These are phyloP conservation scores for Nothocercus nigrocapillus DNA, from an alignment of 2,113 vertebrate genomes.

Conservation along the genomic window DNA sequence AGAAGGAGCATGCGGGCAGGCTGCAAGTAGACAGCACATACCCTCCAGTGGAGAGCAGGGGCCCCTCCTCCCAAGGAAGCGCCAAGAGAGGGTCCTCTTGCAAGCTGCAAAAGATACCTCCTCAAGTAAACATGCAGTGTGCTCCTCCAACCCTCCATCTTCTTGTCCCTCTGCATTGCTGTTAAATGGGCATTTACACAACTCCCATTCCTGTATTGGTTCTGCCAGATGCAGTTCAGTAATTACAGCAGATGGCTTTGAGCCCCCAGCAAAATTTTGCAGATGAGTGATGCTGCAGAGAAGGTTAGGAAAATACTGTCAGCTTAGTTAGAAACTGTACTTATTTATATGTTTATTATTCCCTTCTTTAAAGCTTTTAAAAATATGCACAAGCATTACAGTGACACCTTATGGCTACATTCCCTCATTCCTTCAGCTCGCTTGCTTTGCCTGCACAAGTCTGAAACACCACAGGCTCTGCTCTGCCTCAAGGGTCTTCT, in stretches of 20 bases:
- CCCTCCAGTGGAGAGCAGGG: background rate
- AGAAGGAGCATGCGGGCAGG: background rate
- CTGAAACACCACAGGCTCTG: background rate
- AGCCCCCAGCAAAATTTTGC: accelerated
- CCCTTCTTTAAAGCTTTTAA: accelerated
- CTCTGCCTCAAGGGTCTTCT: background rate
- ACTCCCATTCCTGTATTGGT: no score
- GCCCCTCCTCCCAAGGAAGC: background rate
- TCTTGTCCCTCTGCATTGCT: no score
- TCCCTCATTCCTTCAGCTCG: background rate
- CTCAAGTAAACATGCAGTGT: no score
- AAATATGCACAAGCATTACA: background rate
- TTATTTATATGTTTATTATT: no score
- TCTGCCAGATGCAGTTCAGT: no score
- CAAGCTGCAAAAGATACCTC: background rate
- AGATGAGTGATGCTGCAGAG: accelerated
- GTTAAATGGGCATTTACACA: no score
- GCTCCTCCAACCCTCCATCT: no score
- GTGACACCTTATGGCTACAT: background rate
- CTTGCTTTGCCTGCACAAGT: background rate
- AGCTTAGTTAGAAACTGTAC: no score
- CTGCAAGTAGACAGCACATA: background rate
- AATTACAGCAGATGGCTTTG: no score
- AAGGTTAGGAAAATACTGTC: accelerated
- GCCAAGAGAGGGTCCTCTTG: background rate